Conservation (phyloP, 2,888 invertebrate species). For the Hirtodrosophila confusa region DNA sequence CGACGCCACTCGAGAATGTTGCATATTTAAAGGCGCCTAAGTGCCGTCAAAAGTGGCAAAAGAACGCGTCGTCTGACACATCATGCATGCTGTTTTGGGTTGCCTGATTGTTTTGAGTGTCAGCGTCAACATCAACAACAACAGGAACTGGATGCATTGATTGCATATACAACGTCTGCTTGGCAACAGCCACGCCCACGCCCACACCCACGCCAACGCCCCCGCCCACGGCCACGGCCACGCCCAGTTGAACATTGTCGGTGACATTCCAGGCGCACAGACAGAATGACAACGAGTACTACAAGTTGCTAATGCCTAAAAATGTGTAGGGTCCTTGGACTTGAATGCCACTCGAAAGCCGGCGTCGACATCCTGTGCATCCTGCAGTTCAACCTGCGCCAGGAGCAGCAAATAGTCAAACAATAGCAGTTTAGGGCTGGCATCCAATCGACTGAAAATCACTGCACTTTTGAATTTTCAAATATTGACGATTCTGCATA, state of each 20-base stretch:
- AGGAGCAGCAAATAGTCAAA: constrained; percentile 65
- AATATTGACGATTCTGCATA: constrained; percentile 67
- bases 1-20: constrained; percentile 50
- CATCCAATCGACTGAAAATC: constrained; percentile 55
- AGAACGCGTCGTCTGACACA: constrained; percentile 54
- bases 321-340: constrained; percentile 65
- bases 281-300: constrained; percentile 11
- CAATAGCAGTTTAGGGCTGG: constrained; percentile 58
- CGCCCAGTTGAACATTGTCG: constrained; percentile 49
- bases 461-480: constrained; percentile 49
- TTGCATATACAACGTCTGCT: constrained; percentile 65
- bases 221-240: constrained; percentile 26
- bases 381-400: constrained; percentile 16
- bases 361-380: constrained; percentile 44
- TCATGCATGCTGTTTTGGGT: constrained; percentile 73
- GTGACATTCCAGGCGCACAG: constrained; percentile 64
- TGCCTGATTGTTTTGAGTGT: constrained; percentile 70
- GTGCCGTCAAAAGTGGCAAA: constrained; percentile 67
- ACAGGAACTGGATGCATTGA: constrained; percentile 52
- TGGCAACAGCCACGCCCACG: constrained; percentile 33
- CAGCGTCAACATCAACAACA: constrained; percentile 36
- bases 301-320: constrained; percentile 69
- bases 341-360: constrained; percentile 48
- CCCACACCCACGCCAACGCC: constrained; percentile 7
- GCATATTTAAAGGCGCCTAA: constrained; percentile 76